Conservation (phyloP, 2,797 vertebrate species). For the Anomalospiza imberbis region DNA sequence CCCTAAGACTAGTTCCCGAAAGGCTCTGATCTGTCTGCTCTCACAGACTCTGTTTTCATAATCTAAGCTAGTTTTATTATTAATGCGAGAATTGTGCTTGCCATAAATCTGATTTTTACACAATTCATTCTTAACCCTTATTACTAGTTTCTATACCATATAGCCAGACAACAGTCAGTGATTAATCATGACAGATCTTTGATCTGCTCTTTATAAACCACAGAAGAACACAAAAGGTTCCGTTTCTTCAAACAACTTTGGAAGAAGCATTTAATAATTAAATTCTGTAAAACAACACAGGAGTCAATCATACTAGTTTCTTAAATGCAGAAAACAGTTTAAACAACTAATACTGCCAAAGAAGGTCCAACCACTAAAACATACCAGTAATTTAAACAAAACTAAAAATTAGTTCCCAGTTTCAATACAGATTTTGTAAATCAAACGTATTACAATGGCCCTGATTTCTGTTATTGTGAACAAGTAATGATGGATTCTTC, state of each 20-base stretch:
- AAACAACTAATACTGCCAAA: neutral
- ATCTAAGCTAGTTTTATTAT: neutral
- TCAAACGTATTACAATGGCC: neutral
- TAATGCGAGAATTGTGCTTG: rapidly evolving
- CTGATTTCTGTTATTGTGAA: neutral
- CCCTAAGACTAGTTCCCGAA: neutral
- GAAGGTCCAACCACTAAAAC: neutral
- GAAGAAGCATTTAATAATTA: neutral
- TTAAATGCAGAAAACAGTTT: neutral
- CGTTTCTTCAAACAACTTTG: neutral
- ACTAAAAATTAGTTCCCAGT: neutral
- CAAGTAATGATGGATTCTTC: neutral
- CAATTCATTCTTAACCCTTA: neutral
- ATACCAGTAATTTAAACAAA: neutral
- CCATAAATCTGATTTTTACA: neutral
- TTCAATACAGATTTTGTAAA: neutral
- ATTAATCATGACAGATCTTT: neutral
- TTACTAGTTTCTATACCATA: neutral
- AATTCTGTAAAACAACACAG: neutral
- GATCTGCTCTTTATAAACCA: neutral
- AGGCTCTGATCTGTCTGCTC: neutral
- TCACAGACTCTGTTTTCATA: neutral
- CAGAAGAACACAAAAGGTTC: neutral
- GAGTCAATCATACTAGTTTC: neutral
- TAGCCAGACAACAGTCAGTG: neutral